These are phyloP conservation scores for Dermochelys coriacea DNA, from an alignment of 2,797 vertebrate genomes.

Conservation along the genomic window DNA sequence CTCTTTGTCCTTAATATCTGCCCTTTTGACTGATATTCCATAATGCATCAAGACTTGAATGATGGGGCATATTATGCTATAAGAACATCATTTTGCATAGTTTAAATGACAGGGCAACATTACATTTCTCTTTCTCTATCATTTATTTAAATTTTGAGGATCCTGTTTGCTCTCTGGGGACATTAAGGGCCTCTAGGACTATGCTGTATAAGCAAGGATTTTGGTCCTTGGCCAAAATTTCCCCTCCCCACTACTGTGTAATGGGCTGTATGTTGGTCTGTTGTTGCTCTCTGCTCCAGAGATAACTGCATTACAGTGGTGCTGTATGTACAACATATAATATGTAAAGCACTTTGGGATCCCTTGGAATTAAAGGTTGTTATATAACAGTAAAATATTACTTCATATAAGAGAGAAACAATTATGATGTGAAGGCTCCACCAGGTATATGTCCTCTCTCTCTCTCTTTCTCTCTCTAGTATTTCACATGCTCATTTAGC, in stretches of 20 bases:
- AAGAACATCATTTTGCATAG: neutral
- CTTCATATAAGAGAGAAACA: neutral
- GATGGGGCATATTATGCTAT: accelerated
- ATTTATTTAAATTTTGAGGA: constrained; percentile 14
- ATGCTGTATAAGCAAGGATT: neutral
- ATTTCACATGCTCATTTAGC: constrained; percentile 17
- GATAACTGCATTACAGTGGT: neutral
- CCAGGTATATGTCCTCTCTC: neutral
- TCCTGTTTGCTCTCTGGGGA: neutral
- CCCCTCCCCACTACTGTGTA: neutral
- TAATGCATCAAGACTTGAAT: neutral
- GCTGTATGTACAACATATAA: neutral
- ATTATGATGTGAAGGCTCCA: neutral
- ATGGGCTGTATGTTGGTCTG: neutral
- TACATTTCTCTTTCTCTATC: neutral
- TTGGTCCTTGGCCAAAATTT: neutral
- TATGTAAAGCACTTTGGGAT: neutral
- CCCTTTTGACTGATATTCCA: neutral
- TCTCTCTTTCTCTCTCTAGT: too few species aligned
- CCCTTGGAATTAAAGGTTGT: constrained; percentile 27
- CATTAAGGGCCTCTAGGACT: neutral
- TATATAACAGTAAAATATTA: constrained; percentile 1
- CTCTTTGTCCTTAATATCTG: neutral
- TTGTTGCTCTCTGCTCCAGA: neutral
- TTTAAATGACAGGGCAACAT: neutral